A percentile compares a stretch with the other conserved stretches of the same genome.
These are phyloP conservation scores for Gandaritis pyraliata DNA, from an alignment of 2,888 invertebrate genomes.

Conservation along the genomic window DNA sequence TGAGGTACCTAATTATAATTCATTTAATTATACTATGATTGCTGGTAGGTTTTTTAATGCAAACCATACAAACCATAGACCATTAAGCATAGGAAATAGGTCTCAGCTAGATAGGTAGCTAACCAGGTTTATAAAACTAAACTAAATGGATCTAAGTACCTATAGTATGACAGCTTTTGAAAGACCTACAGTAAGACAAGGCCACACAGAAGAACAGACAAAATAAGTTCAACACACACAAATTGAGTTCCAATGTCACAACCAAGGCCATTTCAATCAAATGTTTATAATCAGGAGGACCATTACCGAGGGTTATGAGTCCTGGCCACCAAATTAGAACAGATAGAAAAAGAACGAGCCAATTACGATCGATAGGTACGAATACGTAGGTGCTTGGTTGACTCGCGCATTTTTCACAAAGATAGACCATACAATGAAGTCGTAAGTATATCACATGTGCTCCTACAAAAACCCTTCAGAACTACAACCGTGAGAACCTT, in stretches of 20 bases:
- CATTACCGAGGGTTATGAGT: slow-evolving; percentile 7
- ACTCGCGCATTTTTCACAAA: slow-evolving; percentile 37
- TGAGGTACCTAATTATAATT: too few species aligned
- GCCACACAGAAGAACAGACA: slow-evolving; percentile 49
- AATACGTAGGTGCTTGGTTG: slow-evolving; percentile 9
- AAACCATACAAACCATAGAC: too few species aligned
- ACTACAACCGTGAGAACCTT: slow-evolving; percentile 69
- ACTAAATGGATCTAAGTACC: slow-evolving; percentile 6
- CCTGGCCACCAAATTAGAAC: slow-evolving; percentile 5
- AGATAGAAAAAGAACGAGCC: slow-evolving; percentile 10
- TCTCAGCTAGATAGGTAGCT: too few species aligned
- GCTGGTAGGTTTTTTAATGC: too few species aligned
- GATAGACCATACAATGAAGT: slow-evolving; percentile 44
- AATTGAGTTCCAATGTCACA: slow-evolving; percentile 63
- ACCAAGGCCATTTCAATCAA: slow-evolving; percentile 73
- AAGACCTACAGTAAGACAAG: slow-evolving; percentile 47
- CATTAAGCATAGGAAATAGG: too few species aligned
- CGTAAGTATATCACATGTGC: slow-evolving; percentile 66
- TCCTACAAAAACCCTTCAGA: slow-evolving; percentile 56
- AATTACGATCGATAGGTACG: slow-evolving; percentile 19
- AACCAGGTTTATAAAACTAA: not conserved
- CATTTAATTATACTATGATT: too few species aligned
- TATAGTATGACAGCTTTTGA: slow-evolving; percentile 11
- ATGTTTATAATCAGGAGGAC: slow-evolving; percentile 39
- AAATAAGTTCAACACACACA: slow-evolving; percentile 43